Evolutionary conservation across 2,888 invertebrate species (phyloP).

Genomic region (Eupithecia subumbrata): DNA sequence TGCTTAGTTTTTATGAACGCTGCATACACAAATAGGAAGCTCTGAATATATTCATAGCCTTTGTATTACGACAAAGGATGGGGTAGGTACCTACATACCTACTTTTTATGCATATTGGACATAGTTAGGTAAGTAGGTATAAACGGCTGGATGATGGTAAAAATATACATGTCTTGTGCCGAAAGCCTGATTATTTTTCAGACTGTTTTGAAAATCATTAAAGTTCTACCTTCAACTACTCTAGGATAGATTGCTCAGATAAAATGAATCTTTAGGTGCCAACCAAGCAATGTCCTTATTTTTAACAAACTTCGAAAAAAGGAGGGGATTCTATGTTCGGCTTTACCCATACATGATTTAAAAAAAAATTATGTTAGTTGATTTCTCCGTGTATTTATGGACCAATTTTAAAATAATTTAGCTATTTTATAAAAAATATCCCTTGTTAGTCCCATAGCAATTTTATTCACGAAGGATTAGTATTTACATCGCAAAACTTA

Average conservation of each 20-base stretch:
- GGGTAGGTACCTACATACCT: not conserved
- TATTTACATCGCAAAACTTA: too few relatives aligned
- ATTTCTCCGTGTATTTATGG: too few relatives aligned
- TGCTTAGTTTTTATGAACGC: constrained; percentile 24
- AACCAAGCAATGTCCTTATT: not conserved
- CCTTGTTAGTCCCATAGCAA: too few relatives aligned
- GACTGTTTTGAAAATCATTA: not conserved
- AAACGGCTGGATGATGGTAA: not conserved
- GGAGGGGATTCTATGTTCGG: too few relatives aligned
- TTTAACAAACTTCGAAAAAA: too few relatives aligned
- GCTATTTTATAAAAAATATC: too few relatives aligned
- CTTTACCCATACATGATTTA: too few relatives aligned
- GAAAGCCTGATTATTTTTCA: not conserved
- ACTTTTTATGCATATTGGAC: not conserved
- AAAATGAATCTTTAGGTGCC: not conserved
- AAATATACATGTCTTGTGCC: not conserved
- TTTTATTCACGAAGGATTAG: too few relatives aligned
- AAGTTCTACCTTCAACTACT: not conserved
- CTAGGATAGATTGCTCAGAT: not conserved
- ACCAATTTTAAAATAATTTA: too few relatives aligned
- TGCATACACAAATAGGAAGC: constrained; percentile 19
- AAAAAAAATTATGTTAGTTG: too few relatives aligned
- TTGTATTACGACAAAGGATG: constrained; percentile 4
- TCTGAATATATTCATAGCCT: constrained; percentile 17
- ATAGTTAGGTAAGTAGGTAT: not conserved